These are phyloP conservation scores for Drosophila nr. fundita DNA, from an alignment of 2,888 invertebrate species.

Conservation along the genomic window DNA sequence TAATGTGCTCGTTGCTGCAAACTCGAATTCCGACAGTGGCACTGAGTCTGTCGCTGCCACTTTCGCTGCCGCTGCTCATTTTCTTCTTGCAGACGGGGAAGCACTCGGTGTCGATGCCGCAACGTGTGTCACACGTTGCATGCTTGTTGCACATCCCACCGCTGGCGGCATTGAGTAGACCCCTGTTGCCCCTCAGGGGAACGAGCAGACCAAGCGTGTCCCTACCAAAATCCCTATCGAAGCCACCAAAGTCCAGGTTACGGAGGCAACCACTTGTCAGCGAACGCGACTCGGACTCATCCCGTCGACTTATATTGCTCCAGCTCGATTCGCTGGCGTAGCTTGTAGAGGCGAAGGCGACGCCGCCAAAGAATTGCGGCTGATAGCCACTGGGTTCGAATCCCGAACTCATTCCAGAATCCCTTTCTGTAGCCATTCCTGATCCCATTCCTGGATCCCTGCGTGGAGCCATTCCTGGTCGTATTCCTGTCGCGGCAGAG, in stretches of 20 bases:
- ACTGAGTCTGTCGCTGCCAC: fast-evolving
- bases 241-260: background rate
- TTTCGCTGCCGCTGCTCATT: background rate
- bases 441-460: background rate
- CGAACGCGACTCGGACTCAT: no score
- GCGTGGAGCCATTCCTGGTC: background rate
- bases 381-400: background rate
- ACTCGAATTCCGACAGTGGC: slow-evolving; percentile 18
- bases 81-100: slow-evolving; percentile 1
- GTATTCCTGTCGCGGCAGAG: background rate
- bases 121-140: slow-evolving; percentile 27
- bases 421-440: background rate
- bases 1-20: slow-evolving; percentile 45
- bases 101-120: slow-evolving; percentile 50
- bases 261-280: slow-evolving; percentile 3
- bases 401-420: background rate
- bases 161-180: slow-evolving; percentile 15
- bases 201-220: slow-evolving; percentile 39
- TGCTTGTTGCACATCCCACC: background rate
- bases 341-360: slow-evolving; percentile 11
- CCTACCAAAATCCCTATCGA: slow-evolving; percentile 1
- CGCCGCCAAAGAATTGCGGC: background rate
- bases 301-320: background rate
- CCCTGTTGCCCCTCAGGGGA: slow-evolving; percentile 25
- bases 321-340: slow-evolving; percentile 9